A percentile compares a stretch with the other conserved stretches of the same genome.
phyloP scores from a whole-genome alignment of 1,140 invertebrate species.

The Ganaspis sp. region DNA sequence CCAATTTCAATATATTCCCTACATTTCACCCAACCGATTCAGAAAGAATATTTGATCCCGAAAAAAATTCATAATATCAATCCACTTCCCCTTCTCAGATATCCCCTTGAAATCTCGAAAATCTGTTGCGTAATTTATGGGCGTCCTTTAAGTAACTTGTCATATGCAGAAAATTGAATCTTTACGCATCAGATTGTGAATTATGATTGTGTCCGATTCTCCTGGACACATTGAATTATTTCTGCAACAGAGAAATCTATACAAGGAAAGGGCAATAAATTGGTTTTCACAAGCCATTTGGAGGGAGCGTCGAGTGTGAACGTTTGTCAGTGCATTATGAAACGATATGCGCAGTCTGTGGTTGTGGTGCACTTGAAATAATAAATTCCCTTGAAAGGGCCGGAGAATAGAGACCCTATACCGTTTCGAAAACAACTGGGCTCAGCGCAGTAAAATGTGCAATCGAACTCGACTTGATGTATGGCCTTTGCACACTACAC shows the following conservation, averaged over 20 bases:
- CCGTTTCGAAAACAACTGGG: slow-evolving; percentile 52
- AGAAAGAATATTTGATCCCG: too few relatives aligned
- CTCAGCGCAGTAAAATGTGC: slow-evolving; percentile 57
- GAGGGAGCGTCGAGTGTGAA: slow-evolving; percentile 32
- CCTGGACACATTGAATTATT: background rate
- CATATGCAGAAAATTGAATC: background rate
- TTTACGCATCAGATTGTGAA: background rate
- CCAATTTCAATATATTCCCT: too few relatives aligned
- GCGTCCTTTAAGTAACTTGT: background rate
- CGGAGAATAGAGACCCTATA: slow-evolving; percentile 53
- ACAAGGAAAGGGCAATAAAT: background rate
- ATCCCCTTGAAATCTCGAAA: background rate
- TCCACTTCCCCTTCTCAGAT: too few relatives aligned
- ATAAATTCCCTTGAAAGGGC: slow-evolving; percentile 58
- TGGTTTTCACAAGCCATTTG: slow-evolving; percentile 10
- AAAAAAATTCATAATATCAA: too few relatives aligned
- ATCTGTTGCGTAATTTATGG: background rate
- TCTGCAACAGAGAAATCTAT: background rate
- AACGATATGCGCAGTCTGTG: slow-evolving; percentile 42
- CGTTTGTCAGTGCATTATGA: slow-evolving; percentile 49
- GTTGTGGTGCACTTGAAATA: slow-evolving; percentile 54
- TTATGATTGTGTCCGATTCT: background rate
- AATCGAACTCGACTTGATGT: slow-evolving; percentile 61
- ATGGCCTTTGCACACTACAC: slow-evolving; percentile 45
- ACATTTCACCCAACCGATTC: too few relatives aligned